These are phyloP conservation scores for Anarrhichthys ocellatus DNA, from an alignment of 2,113 vertebrate genomes.

Conservation along the genomic window DNA sequence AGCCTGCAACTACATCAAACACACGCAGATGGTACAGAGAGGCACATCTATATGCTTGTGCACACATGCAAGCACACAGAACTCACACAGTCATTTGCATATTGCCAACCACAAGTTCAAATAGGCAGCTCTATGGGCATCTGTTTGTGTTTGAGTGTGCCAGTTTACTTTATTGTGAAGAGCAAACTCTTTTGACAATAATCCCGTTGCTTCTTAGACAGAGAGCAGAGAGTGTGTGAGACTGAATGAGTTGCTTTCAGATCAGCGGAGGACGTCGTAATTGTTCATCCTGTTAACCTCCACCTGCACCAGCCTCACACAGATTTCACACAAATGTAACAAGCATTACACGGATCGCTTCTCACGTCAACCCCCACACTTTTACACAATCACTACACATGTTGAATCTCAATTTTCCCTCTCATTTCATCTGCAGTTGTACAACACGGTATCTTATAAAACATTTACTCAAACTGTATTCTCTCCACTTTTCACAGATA, in stretches of 20 bases:
- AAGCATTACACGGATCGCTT: constrained; percentile 9
- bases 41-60: background rate
- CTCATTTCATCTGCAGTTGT: constrained; percentile 24
- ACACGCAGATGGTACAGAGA: constrained; percentile 19
- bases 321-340: constrained; percentile 42
- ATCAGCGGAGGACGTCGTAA: constrained; percentile 12
- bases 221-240: background rate
- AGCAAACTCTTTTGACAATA: constrained; percentile 5
- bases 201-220: constrained; percentile 1
- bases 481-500: background rate
- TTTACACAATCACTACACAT: constrained; percentile 39
- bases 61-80: background rate
- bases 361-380: constrained; percentile 26
- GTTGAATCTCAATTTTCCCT: constrained; percentile 40
- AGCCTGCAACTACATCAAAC: constrained; percentile 10
- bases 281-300: constrained; percentile 35
- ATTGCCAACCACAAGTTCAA: constrained; percentile 5
- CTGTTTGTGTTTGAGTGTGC: constrained; percentile 20
- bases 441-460: constrained; percentile 55
- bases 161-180: constrained; percentile 5
- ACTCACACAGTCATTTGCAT: background rate
- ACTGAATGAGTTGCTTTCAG: constrained; percentile 19
- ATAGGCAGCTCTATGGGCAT: background rate
- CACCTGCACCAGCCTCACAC: constrained; percentile 29
- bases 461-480: constrained; percentile 35